These are phyloP conservation scores for Lophura nycthemera DNA, from an alignment of 2,113 vertebrate genomes.

Conservation along the genomic window DNA sequence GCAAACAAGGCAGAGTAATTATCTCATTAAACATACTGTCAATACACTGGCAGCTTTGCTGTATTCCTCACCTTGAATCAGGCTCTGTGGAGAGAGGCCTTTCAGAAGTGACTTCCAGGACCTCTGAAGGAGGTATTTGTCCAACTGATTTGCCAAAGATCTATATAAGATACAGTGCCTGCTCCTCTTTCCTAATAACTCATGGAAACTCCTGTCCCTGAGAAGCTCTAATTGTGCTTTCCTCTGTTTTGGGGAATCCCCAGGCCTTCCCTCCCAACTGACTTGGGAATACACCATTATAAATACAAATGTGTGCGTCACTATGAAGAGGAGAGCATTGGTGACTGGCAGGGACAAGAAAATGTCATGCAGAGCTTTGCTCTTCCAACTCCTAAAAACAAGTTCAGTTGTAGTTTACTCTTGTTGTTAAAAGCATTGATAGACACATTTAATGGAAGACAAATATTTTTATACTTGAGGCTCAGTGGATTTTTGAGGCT, in stretches of 20 bases:
- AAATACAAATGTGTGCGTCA: fast-evolving
- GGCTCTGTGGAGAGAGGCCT: neutral
- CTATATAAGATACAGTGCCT: neutral
- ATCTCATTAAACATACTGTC: neutral
- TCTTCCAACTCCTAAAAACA: neutral
- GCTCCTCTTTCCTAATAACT: neutral
- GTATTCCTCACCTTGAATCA: neutral
- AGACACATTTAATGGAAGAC: neutral
- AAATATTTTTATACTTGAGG: neutral
- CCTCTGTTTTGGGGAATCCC: fast-evolving
- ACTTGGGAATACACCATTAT: neutral
- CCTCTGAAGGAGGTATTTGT: neutral
- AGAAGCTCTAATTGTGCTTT: neutral
- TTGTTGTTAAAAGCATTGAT: neutral
- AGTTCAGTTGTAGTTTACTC: neutral
- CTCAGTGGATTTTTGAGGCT: neutral
- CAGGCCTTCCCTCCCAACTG: neutral
- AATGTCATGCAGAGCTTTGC: neutral
- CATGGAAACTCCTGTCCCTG: neutral
- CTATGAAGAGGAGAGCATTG: neutral
- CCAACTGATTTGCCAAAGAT: neutral
- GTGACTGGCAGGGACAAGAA: neutral
- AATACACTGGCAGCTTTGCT: neutral
- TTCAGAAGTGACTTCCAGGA: neutral
- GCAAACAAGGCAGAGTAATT: neutral